These are phyloP conservation scores for Alcedo quadribrachys DNA, from an alignment of 2,797 vertebrate genomes.

Conservation along the genomic window DNA sequence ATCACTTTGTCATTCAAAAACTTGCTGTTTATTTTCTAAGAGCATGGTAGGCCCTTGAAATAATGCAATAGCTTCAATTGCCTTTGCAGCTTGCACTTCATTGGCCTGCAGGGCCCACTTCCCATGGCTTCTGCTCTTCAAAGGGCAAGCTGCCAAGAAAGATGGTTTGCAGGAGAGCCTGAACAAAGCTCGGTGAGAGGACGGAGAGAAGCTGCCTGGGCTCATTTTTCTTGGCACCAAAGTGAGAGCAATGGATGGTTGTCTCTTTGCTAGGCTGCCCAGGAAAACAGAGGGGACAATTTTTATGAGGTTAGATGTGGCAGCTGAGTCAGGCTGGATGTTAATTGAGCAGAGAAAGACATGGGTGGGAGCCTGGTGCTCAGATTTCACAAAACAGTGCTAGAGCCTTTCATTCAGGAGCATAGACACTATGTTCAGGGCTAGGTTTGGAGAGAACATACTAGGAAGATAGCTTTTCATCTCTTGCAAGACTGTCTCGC, in stretches of 20 bases:
- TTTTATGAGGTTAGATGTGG: not conserved
- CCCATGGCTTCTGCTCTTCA: not conserved
- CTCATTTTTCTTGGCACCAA: not conserved
- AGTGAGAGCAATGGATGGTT: not conserved
- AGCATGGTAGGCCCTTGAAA: not conserved
- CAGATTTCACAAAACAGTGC: not conserved
- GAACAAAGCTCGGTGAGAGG: not conserved
- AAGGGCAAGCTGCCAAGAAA: slow-evolving; percentile 19
- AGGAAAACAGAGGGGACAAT: not conserved
- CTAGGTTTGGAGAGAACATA: not conserved
- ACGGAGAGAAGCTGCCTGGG: not conserved
- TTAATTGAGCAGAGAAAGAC: not conserved
- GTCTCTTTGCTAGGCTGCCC: not conserved
- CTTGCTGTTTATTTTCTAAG: slow-evolving; percentile 42
- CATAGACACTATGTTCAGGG: not conserved
- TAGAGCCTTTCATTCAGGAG: not conserved
- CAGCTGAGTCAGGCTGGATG: not conserved
- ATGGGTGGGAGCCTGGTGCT: not conserved
- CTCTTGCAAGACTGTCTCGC: not conserved
- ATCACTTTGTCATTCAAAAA: not conserved
- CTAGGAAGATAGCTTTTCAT: not conserved
- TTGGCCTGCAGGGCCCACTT: slow-evolving; percentile 7
- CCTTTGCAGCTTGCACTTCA: not conserved
- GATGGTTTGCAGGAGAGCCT: not conserved
- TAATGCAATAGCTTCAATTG: not conserved